Percentiles rank a stretch among this genome's conserved stretches.
These are phyloP conservation scores for Sinocyclocheilus anophthalmus DNA, from an alignment of 2,113 vertebrate genomes.

Conservation along the genomic window DNA sequence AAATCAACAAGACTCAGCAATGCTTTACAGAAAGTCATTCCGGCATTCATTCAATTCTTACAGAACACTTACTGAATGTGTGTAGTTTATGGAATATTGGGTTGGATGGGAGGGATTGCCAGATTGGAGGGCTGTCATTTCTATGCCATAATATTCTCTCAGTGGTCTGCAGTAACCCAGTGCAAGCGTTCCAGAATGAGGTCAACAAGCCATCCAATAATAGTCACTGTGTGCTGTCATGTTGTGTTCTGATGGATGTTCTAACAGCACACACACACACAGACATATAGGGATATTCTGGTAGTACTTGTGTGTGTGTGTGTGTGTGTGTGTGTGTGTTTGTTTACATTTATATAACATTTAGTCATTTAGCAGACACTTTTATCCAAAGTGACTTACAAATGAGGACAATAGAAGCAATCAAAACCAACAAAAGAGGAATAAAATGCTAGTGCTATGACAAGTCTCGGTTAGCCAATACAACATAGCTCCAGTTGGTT, in stretches of 20 bases:
- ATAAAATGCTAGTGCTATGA: too few relatives aligned
- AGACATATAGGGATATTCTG: too few relatives aligned
- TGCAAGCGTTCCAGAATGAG: slow-evolving; percentile 63
- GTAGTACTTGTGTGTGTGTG: too few relatives aligned
- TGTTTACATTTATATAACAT: too few relatives aligned
- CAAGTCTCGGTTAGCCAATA: too few relatives aligned
- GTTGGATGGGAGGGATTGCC: slow-evolving; percentile 52
- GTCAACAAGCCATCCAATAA: slow-evolving; percentile 66
- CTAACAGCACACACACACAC: neutral
- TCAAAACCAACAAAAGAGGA: too few relatives aligned
- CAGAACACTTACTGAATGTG: slow-evolving; percentile 43
- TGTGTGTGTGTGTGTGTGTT: too few relatives aligned
- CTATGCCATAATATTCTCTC: slow-evolving; percentile 62
- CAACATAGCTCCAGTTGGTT: too few relatives aligned
- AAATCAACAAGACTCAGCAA: neutral
- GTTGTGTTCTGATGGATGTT: neutral
- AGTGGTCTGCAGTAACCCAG: slow-evolving; percentile 56
- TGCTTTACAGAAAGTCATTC: neutral
- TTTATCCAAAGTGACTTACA: too few relatives aligned
- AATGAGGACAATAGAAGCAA: too few relatives aligned
- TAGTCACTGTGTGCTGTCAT: slow-evolving; percentile 59
- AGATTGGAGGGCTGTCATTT: slow-evolving; percentile 58
- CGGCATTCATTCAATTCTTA: neutral
- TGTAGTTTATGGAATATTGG: slow-evolving; percentile 41
- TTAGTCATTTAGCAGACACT: too few relatives aligned